phyloP scores from a whole-genome alignment of 2,113 vertebrate genomes.

The Emydura subglobosa region DNA sequence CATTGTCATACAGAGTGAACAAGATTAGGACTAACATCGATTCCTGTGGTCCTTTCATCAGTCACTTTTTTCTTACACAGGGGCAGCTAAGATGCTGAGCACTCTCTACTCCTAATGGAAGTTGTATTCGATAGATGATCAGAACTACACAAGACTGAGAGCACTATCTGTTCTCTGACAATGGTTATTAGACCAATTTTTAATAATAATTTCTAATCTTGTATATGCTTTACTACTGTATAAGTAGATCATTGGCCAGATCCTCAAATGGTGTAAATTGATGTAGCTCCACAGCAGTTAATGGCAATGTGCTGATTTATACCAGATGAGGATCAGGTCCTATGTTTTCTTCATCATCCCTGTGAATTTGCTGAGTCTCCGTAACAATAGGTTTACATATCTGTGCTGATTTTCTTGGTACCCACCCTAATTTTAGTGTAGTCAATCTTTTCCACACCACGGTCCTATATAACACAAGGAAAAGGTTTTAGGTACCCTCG shows the following conservation, averaged over 20 bases:
- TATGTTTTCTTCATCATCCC: background rate
- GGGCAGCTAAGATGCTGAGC: background rate
- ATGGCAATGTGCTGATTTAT: background rate
- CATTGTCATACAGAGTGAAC: background rate
- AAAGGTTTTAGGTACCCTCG: background rate
- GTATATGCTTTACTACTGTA: background rate
- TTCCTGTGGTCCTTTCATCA: background rate
- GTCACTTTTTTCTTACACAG: background rate
- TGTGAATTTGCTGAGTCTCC: background rate
- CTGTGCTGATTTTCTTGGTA: background rate
- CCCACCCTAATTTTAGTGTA: background rate
- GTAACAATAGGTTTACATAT: background rate
- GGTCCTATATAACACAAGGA: background rate
- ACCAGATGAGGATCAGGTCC: background rate
- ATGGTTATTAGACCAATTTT: background rate
- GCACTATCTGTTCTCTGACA: background rate
- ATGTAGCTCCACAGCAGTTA: background rate
- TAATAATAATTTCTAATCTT: background rate
- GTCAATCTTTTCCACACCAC: background rate
- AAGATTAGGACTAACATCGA: background rate
- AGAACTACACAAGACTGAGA: background rate
- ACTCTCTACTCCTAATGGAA: background rate
- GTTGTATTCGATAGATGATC: background rate
- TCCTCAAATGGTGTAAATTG: accelerated
- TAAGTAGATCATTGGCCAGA: background rate